These are phyloP conservation scores for Atrichornis clamosus DNA, from an alignment of 2,113 vertebrate genomes.

Conservation along the genomic window DNA sequence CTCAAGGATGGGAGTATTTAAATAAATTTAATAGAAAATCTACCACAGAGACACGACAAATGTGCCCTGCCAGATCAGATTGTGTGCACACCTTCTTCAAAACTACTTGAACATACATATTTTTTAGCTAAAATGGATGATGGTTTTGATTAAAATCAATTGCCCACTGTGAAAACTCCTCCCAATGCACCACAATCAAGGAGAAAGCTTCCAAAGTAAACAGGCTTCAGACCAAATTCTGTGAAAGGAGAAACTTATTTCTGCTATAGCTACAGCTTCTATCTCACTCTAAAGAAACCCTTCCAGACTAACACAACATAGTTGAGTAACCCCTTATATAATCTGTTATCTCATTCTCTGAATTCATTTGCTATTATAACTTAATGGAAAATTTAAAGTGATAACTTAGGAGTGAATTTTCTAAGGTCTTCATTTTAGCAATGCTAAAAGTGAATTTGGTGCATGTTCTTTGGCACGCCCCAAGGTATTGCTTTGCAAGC, in stretches of 20 bases:
- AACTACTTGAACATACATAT: background rate
- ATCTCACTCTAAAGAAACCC: background rate
- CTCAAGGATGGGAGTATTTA: constrained; percentile 36
- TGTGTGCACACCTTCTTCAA: background rate
- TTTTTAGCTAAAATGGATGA: background rate
- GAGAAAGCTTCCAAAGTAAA: background rate
- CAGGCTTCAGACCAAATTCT: background rate
- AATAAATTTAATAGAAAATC: constrained; percentile 9
- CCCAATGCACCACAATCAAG: background rate
- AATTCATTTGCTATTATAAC: background rate
- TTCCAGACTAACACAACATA: background rate
- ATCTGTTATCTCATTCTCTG: background rate
- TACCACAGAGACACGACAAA: background rate
- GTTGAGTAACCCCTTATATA: background rate
- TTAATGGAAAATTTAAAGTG: background rate
- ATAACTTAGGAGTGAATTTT: background rate
- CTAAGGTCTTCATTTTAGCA: background rate
- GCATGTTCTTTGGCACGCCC: background rate
- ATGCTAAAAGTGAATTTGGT: background rate
- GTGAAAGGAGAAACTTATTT: background rate
- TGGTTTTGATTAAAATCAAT: background rate
- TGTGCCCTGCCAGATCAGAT: background rate
- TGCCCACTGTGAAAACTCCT: background rate
- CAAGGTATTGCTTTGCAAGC: background rate
- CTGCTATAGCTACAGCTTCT: background rate